phyloP scores from a whole-genome alignment of 2,113 vertebrate genomes.

The Lepus timidus region DNA sequence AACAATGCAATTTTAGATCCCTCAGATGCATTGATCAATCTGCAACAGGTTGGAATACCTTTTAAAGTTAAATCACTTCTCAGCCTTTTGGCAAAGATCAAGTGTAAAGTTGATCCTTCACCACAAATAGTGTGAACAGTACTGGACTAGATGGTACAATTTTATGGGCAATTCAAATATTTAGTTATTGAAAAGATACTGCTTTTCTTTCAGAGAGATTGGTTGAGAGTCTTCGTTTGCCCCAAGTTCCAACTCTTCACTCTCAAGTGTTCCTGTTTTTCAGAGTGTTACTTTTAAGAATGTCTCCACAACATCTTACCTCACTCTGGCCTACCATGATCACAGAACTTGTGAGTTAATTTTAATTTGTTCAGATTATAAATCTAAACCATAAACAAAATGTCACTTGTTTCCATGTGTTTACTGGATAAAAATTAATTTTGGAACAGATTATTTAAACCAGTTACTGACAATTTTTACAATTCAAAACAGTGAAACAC shows the following conservation, averaged over 20 bases:
- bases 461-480: neutral
- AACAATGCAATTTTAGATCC: too few relatives aligned
- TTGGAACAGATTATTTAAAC: conserved; percentile 32
- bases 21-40: neutral
- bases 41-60: neutral
- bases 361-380: conserved; percentile 33
- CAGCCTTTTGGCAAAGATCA: too few relatives aligned
- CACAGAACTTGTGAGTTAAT: conserved; percentile 95
- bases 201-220: conserved; percentile 94
- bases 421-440: conserved; percentile 36
- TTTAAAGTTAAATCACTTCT: neutral
- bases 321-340: conserved; percentile 99
- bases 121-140: conserved; percentile 17
- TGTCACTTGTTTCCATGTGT: neutral
- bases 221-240: conserved; percentile 98
- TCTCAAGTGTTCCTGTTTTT: conserved; percentile 99
- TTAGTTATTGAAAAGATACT: conserved; percentile 73
- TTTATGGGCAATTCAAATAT: conserved; percentile 12
- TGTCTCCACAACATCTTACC: conserved; percentile 99
- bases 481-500: conserved; percentile 27
- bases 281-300: conserved; percentile 97
- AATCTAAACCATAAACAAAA: neutral
- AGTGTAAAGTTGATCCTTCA: neutral
- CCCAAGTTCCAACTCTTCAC: conserved; percentile 98
- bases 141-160: neutral